These are phyloP conservation scores for Tipula confusa DNA, from an alignment of 2,888 invertebrate genomes.

Conservation along the genomic window DNA sequence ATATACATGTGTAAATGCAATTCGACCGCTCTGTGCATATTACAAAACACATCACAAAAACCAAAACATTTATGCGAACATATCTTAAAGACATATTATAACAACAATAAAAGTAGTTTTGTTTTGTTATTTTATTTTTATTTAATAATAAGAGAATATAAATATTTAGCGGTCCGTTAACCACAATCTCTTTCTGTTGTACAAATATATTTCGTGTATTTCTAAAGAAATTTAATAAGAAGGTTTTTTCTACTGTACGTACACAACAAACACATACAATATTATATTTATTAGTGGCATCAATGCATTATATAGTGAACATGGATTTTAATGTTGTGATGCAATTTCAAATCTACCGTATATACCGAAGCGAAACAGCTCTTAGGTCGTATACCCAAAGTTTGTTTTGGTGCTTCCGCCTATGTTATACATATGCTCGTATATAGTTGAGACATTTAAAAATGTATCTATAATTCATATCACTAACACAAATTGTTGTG, in stretches of 20 bases:
- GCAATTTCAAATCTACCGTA: neutral
- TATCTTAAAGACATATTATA: neutral
- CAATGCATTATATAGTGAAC: neutral
- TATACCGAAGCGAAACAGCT: neutral
- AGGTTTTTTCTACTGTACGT: neutral
- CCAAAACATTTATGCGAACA: neutral
- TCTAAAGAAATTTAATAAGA: neutral
- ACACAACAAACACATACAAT: neutral
- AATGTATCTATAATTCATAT: no score
- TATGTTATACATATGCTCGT: neutral
- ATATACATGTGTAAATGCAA: neutral
- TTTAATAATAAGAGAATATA: neutral
- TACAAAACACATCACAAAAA: neutral
- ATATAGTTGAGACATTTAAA: no score
- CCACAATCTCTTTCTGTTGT: slow-evolving; percentile 6
- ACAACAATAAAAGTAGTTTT: neutral
- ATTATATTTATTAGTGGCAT: neutral
- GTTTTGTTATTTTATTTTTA: neutral
- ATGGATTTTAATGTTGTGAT: no score
- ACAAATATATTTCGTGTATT: neutral
- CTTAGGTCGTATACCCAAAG: neutral
- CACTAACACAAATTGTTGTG: no score
- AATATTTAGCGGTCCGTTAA: slow-evolving; percentile 16
- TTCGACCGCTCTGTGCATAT: neutral
- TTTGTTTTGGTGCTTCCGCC: neutral